Evolutionary conservation across 1,140 invertebrate species (phyloP), one percentile per base, ranked within the genome.

Genomic region (Colletes gigas): DNA sequence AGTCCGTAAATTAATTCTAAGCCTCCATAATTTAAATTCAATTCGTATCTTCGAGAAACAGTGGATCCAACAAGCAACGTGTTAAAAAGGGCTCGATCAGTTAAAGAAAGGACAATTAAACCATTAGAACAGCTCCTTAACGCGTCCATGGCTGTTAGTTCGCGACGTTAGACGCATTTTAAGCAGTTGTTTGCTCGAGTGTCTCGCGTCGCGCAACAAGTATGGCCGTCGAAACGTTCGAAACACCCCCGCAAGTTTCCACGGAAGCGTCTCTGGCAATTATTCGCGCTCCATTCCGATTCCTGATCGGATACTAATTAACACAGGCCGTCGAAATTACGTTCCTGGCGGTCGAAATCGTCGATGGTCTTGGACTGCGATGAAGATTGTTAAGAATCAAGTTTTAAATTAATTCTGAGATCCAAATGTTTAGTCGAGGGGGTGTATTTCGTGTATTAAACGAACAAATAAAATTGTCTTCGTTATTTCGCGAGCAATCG

Each of bases 191-290:
- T 67, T 67, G 62, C 60, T 15, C 19, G 0, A 4, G n/a, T 7
- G 54, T 21, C 17, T 4, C n/a, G 5, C 15, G 14, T 63, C 52
- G 69, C 3, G 77, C 77, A 78, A 78, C 77, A 72, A 78, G 69
- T 78, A 65, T 21, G 52, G 6, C 4, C 19, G 44, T 19, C 3
- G 30, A 60, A 55, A 70, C 15, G 15, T 41, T 41, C 30, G 15
- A 63, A 41, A 7, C 6, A 41, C 60, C 0, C 4, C 14, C 54
- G 54, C 17, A 5, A 55, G 15, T n/a, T 17, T 75, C 19, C 39
- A 15, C 50, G 10, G 0, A 7, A 55, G 15, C 39, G 19, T 39
- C 19, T 50, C 44, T 4, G n/a, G 12, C 10, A 39, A 44, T 66
- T 75, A 57, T 75, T 75, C 44, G 50, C 50, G 8, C 50, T 5